Conservation (phyloP, 2,113 vertebrate species). For the Ginglymostoma cirratum region DNA sequence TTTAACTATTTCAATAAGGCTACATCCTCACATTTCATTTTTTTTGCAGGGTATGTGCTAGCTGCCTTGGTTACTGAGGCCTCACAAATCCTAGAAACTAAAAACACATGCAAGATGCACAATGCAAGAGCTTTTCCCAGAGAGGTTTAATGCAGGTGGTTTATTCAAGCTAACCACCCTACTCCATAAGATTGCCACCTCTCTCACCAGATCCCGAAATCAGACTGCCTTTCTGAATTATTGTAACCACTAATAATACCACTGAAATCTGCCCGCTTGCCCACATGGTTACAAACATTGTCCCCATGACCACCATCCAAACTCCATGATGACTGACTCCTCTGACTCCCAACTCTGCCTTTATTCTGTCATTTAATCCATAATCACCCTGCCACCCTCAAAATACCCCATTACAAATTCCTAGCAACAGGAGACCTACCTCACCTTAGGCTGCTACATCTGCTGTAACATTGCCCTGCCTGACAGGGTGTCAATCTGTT, state of each 20-base stretch:
- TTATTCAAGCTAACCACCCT: no score
- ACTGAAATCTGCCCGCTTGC: background rate
- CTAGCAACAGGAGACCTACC: background rate
- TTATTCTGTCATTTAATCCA: background rate
- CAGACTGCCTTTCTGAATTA: background rate
- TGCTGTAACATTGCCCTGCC: background rate
- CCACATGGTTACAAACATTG: background rate
- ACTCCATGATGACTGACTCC: background rate
- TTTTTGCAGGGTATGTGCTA: no score
- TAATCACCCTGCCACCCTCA: background rate
- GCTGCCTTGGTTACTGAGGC: no score
- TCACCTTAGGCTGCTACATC: background rate
- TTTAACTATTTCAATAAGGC: no score
- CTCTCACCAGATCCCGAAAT: background rate
- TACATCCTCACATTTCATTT: no score
- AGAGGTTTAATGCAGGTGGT: no score
- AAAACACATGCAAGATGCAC: no score
- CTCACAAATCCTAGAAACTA: no score
- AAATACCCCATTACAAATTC: background rate
- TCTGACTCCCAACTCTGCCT: background rate
- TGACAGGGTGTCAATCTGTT: background rate
- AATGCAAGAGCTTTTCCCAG: no score
- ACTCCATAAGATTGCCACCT: no score
- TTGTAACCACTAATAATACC: background rate
- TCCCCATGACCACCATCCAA: background rate